These are phyloP conservation scores for Tenthredo mesomela DNA, from an alignment of 2,888 invertebrate species.

Conservation along the genomic window DNA sequence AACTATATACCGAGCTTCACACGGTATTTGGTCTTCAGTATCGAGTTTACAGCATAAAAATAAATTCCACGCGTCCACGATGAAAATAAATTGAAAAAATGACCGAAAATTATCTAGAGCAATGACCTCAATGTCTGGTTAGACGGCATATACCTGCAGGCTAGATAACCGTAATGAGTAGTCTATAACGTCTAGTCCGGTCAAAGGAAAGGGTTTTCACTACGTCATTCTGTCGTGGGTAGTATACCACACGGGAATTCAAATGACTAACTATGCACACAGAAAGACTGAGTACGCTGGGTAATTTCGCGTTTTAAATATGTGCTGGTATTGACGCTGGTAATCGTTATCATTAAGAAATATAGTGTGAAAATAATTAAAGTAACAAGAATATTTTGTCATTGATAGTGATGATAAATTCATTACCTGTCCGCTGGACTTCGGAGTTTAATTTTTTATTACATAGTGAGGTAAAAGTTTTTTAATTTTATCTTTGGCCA, in stretches of 20 bases:
- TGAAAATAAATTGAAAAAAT: neutral
- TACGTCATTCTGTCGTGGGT: slow-evolving; percentile 8
- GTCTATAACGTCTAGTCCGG: slow-evolving; percentile 21
- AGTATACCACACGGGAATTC: neutral
- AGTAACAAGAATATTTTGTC: neutral
- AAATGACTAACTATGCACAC: slow-evolving; percentile 34
- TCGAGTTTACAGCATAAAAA: neutral
- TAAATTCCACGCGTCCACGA: neutral
- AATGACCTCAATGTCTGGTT: slow-evolving; percentile 13
- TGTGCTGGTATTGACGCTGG: neutral
- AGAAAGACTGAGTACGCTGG: neutral
- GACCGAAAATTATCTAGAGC: neutral
- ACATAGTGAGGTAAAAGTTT: neutral
- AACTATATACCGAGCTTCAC: neutral
- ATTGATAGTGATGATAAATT: neutral
- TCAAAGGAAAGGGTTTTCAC: slow-evolving; percentile 13
- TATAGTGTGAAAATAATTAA: neutral
- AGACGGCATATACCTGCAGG: neutral
- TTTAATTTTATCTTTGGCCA: neutral
- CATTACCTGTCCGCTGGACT: neutral
- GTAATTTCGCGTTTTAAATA: neutral
- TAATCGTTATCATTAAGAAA: neutral
- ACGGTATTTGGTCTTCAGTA: neutral
- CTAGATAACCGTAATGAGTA: neutral
- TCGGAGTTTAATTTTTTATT: neutral